Evolutionary conservation across 2,888 invertebrate genomes (phyloP).

Genomic region (Drosophila parthenogenetica): DNA sequence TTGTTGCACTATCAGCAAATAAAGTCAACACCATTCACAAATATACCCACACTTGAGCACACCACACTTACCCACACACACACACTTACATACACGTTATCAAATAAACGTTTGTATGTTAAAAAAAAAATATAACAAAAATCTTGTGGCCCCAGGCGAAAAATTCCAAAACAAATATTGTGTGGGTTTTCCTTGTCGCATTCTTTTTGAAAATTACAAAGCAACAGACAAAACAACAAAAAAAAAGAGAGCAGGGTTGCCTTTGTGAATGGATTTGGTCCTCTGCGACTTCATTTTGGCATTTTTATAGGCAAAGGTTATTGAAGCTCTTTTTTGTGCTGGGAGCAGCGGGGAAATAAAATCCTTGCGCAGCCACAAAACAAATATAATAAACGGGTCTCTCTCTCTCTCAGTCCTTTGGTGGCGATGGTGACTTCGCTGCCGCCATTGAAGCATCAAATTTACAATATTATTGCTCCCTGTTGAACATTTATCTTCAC

Average conservation of each 20-base stretch:
- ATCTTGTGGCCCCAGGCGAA: constrained; percentile 39
- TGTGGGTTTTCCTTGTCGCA: constrained; percentile 34
- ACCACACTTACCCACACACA: neutral
- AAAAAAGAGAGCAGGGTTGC: constrained; percentile 30
- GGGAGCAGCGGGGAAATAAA: constrained; percentile 1
- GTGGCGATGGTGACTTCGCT: neutral
- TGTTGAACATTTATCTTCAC: constrained; percentile 67
- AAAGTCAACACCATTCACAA: constrained; percentile 50
- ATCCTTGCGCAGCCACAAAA: constrained; percentile 42
- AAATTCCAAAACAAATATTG: constrained; percentile 54
- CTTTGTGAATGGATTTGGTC: constrained; percentile 43
- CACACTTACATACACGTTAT: constrained; percentile 4
- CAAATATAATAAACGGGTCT: constrained; percentile 55
- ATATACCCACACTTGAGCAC: constrained; percentile 20
- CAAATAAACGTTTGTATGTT: constrained; percentile 38
- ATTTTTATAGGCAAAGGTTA: constrained; percentile 57
- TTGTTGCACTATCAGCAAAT: constrained; percentile 62
- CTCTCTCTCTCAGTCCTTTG: constrained; percentile 11
- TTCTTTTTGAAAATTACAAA: constrained; percentile 36
- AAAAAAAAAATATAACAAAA: constrained; percentile 24
- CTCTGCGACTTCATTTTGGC: constrained; percentile 56
- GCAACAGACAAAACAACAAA: constrained; percentile 8
- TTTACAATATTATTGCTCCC: constrained; percentile 78
- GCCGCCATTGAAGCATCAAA: constrained; percentile 62
- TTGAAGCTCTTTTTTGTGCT: neutral